Evolutionary conservation across 1,140 invertebrate species (phyloP).

Genomic region (Belonocnema kinseyi): DNA sequence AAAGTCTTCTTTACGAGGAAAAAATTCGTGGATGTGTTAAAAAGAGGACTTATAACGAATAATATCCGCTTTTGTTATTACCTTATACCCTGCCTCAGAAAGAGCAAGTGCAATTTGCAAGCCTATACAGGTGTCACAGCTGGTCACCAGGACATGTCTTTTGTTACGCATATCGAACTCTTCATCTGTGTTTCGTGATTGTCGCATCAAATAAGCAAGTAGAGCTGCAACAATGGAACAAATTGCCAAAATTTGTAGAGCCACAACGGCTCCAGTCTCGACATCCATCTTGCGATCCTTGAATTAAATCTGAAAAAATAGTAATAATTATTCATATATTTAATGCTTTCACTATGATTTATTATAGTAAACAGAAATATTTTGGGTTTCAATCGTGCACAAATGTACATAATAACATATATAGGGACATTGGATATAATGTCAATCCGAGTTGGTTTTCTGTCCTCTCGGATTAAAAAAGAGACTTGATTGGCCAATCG

Average conservation of each 20-base stretch:
- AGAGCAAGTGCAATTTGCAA: slow-evolving; percentile 78
- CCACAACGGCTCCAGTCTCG: slow-evolving; percentile 84
- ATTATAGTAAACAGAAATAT: too few species aligned
- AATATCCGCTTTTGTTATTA: slow-evolving; percentile 49
- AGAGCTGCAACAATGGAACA: slow-evolving; percentile 87
- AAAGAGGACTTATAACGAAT: slow-evolving; percentile 43
- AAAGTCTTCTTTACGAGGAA: slow-evolving; percentile 42
- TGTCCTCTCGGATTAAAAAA: too few species aligned
- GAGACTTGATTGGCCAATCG: too few species aligned
- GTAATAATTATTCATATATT: not conserved
- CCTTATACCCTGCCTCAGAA: slow-evolving; percentile 70
- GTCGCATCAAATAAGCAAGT: slow-evolving; percentile 84
- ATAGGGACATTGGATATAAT: too few species aligned
- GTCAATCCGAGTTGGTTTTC: too few species aligned
- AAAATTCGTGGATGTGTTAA: slow-evolving; percentile 42
- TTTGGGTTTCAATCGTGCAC: too few species aligned
- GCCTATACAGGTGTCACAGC: slow-evolving; percentile 84
- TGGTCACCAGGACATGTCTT: slow-evolving; percentile 83
- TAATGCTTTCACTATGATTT: too few species aligned
- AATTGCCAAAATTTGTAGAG: slow-evolving; percentile 85
- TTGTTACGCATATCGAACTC: slow-evolving; percentile 67
- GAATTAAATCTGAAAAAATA: slow-evolving; percentile 39
- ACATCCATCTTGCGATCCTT: slow-evolving; percentile 79
- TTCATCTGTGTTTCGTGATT: slow-evolving; percentile 79
- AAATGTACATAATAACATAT: too few species aligned